phyloP scores from a whole-genome alignment of 2,888 invertebrate species.

The Pristionchus mayeri region DNA sequence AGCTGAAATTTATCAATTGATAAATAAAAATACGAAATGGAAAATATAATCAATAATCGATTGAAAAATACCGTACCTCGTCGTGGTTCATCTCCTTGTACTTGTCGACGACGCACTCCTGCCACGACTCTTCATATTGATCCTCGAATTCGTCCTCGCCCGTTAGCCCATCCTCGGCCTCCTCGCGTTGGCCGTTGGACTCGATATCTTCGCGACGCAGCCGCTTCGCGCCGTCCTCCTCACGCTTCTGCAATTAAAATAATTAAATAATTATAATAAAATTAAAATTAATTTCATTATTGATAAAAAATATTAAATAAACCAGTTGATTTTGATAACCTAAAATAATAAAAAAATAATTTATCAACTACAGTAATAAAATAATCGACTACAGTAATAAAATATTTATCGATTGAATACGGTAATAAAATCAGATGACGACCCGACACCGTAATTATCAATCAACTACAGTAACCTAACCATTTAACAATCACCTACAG shows the following conservation, averaged over 20 bases:
- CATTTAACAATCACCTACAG: background rate
- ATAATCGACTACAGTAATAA: too few relatives aligned
- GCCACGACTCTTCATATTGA: constrained; percentile 33
- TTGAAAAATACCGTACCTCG: constrained; percentile 35
- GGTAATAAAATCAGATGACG: background rate
- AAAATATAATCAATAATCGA: background rate
- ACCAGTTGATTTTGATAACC: too few relatives aligned
- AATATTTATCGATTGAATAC: background rate
- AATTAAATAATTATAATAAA: background rate
- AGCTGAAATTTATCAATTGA: constrained; percentile 44
- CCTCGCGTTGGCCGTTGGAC: background rate
- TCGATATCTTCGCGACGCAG: constrained; percentile 1
- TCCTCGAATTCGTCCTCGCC: constrained; percentile 49
- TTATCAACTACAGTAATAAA: too few relatives aligned
- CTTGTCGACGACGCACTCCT: constrained; percentile 40
- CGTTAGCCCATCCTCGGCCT: background rate
- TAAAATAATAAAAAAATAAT: background rate
- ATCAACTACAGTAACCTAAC: background rate
- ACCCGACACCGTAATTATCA: background rate
- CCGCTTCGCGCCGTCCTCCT: background rate
- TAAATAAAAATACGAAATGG: background rate
- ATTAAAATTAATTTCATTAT: background rate
- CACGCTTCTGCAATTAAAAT: background rate
- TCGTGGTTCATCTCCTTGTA: constrained; percentile 46
- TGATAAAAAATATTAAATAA: background rate